Percentiles rank a stretch among this genome's conserved stretches.
These are phyloP conservation scores for Stictocephala bisonia DNA, from an alignment of 2,888 invertebrate genomes.

Conservation along the genomic window DNA sequence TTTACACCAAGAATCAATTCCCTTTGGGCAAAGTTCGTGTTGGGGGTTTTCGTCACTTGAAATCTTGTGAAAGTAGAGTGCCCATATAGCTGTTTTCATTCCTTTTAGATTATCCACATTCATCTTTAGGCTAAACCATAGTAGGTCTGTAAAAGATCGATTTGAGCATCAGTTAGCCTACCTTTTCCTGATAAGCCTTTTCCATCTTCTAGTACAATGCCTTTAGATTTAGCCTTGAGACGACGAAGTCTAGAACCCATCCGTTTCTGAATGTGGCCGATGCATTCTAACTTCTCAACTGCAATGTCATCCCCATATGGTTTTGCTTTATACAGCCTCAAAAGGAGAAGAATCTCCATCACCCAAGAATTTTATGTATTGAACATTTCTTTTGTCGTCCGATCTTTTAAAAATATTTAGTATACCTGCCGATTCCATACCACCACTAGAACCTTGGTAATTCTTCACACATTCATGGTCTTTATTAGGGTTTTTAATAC, in stretches of 20 bases:
- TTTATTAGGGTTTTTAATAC: neutral
- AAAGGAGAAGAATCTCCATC: constrained; percentile 41
- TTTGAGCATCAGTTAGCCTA: constrained; percentile 54
- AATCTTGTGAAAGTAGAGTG: constrained; percentile 56
- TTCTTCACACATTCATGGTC: constrained; percentile 51
- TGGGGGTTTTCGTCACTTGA: too few relatives aligned
- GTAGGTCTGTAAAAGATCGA: constrained; percentile 55
- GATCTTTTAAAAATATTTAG: constrained; percentile 49
- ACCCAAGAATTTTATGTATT: constrained; percentile 29
- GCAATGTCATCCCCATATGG: constrained; percentile 45
- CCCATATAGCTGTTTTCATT: constrained; percentile 58
- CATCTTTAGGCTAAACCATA: constrained; percentile 57
- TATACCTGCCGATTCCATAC: constrained; percentile 52
- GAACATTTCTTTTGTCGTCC: constrained; percentile 18
- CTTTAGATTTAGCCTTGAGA: constrained; percentile 4
- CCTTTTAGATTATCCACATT: constrained; percentile 52
- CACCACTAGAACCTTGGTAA: constrained; percentile 48
- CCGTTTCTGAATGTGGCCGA: constrained; percentile 20
- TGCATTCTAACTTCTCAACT: constrained; percentile 12
- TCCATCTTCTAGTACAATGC: constrained; percentile 31
- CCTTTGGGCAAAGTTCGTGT: too few relatives aligned
- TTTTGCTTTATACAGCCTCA: neutral
- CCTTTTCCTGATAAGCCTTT: constrained; percentile 51
- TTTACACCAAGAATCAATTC: too few relatives aligned
- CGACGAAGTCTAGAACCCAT: constrained; percentile 46